phyloP scores from a whole-genome alignment of 2,113 vertebrate genomes.

The Chamaea fasciata region DNA sequence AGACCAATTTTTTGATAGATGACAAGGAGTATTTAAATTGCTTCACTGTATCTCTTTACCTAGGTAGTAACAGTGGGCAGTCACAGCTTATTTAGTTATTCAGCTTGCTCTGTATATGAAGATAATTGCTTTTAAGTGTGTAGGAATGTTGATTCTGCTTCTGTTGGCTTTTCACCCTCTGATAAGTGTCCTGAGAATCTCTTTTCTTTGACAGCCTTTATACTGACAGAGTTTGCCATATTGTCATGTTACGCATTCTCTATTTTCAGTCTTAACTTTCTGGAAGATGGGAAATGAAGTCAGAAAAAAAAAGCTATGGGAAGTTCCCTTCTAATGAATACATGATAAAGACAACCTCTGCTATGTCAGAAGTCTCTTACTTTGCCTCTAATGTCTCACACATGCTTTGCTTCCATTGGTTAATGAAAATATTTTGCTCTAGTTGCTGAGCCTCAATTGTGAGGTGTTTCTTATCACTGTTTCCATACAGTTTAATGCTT shows the following conservation, averaged over 20 bases:
- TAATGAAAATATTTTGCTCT: not conserved
- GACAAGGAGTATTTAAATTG: not conserved
- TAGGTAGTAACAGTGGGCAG: not conserved
- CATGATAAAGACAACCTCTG: not conserved
- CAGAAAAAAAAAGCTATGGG: not conserved
- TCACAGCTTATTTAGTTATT: not conserved
- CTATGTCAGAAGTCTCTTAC: not conserved
- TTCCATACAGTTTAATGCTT: not conserved
- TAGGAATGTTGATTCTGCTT: not conserved
- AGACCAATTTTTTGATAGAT: not conserved
- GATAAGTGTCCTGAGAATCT: not conserved
- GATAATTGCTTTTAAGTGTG: not conserved
- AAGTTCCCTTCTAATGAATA: not conserved
- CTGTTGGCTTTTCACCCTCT: not conserved
- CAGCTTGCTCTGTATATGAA: not conserved
- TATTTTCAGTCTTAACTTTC: not conserved
- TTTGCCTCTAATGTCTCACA: not conserved
- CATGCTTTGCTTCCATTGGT: not conserved
- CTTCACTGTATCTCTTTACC: not conserved
- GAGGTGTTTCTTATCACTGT: not conserved
- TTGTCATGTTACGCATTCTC: not conserved
- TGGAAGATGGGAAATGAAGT: not conserved
- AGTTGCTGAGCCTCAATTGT: not conserved
- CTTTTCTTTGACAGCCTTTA: not conserved
- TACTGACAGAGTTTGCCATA: not conserved